These are phyloP conservation scores for Meloidogyne exigua DNA, from an alignment of 1,140 invertebrate genomes.

Conservation along the genomic window DNA sequence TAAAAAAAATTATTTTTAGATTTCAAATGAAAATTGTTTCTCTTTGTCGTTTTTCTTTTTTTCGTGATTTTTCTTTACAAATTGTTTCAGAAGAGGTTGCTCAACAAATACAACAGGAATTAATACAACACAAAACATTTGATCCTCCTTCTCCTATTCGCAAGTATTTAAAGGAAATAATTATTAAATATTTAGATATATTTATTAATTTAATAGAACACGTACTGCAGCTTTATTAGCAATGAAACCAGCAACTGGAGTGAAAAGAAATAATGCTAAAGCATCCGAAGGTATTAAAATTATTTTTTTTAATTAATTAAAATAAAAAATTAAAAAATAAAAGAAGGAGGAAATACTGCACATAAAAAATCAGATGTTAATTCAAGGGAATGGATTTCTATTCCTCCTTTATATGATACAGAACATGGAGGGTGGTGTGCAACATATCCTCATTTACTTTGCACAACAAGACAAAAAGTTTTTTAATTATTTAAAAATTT, in stretches of 20 bases:
- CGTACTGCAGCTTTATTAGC: conserved; percentile 52
- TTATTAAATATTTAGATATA: no score
- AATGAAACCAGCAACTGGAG: conserved; percentile 52
- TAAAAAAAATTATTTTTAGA: conserved; percentile 5
- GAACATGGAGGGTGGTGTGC: conserved; percentile 56
- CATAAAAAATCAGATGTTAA: conserved; percentile 64
- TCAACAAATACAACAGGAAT: conserved; percentile 63
- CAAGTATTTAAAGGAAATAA: neutral
- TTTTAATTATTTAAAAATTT: neutral
- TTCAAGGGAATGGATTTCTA: conserved; percentile 61
- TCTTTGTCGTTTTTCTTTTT: conserved; percentile 46
- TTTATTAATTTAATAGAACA: conserved; percentile 23
- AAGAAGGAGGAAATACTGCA: conserved; percentile 58
- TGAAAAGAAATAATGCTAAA: conserved; percentile 53
- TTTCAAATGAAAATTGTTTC: conserved; percentile 54
- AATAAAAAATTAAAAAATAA: conserved; percentile 16
- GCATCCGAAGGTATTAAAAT: conserved; percentile 49
- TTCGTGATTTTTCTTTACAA: conserved; percentile 49
- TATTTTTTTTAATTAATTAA: neutral
- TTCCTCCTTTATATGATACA: conserved; percentile 57
- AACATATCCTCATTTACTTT: conserved; percentile 63
- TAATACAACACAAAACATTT: conserved; percentile 51
- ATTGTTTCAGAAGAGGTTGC: conserved; percentile 62
- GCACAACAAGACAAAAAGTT: conserved; percentile 61
- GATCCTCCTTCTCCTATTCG: conserved; percentile 55